A percentile compares a stretch with the other conserved stretches of the same genome.
phyloP scores from a whole-genome alignment of 2,113 vertebrate genomes.

The Alosa alosa region DNA sequence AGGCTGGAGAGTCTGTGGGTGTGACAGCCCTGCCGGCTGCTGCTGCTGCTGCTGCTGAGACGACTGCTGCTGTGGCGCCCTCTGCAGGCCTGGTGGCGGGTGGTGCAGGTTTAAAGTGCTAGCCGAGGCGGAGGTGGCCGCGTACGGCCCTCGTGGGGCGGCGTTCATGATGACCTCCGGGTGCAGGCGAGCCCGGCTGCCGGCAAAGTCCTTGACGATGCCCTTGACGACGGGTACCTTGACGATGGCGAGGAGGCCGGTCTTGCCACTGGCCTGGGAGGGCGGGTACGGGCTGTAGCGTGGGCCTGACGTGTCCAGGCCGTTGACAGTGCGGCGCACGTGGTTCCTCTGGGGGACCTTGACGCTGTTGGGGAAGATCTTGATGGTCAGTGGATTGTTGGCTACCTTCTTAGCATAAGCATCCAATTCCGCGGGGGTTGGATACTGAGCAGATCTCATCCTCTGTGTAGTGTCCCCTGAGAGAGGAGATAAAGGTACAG shows the following conservation, averaged over 20 bases:
- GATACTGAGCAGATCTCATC: conserved; percentile 99
- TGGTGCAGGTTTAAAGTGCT: conserved; percentile 96
- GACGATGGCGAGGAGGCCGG: conserved; percentile 93
- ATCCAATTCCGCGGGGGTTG: conserved; percentile 99
- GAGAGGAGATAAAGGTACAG: conserved; percentile 49
- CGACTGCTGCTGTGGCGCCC: conserved; percentile 73
- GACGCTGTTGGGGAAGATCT: conserved; percentile 99
- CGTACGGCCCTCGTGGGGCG: conserved; percentile 81
- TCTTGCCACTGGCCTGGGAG: conserved; percentile 86
- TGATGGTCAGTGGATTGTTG: conserved; percentile 98
- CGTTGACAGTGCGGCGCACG: conserved; percentile 96
- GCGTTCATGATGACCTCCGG: conserved; percentile 92
- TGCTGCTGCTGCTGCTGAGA: conserved; percentile 62
- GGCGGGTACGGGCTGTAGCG: conserved; percentile 98
- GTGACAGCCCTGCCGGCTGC: conserved; percentile 55
- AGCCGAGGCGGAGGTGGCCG: conserved; percentile 73
- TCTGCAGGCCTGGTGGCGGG: conserved; percentile 71
- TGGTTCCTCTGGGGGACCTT: conserved; percentile 99
- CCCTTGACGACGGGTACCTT: conserved; percentile 89
- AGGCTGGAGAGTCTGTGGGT: conserved; percentile 70
- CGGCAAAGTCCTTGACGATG: conserved; percentile 94
- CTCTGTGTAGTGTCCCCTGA: conserved; percentile 99
- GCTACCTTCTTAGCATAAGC: conserved; percentile 99
- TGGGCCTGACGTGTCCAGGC: conserved; percentile 94
- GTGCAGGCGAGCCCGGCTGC: conserved; percentile 86